A percentile compares a stretch with the other conserved stretches of the same genome.
These are phyloP conservation scores for Steromphala cineraria DNA, from an alignment of 2,888 invertebrate genomes.

Conservation along the genomic window DNA sequence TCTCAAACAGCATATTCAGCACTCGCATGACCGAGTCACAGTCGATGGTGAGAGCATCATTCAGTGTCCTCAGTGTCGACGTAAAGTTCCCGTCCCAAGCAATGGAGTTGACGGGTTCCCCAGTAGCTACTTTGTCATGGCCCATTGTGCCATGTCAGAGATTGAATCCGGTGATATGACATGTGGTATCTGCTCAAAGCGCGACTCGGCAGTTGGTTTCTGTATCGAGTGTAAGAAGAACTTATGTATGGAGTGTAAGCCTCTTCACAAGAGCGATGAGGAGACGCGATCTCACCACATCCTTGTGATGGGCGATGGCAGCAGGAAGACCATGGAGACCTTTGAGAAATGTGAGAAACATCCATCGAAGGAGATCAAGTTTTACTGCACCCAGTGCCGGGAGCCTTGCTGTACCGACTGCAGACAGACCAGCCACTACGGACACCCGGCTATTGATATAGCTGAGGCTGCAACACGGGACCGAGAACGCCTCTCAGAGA, in stretches of 20 bases:
- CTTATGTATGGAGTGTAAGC: constrained; percentile 15
- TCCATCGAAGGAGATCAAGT: constrained; percentile 14
- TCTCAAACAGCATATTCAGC: constrained; percentile 16
- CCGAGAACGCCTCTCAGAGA: neutral
- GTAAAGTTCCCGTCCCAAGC: neutral
- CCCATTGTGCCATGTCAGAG: neutral
- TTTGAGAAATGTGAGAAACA: constrained; percentile 13
- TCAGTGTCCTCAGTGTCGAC: constrained; percentile 24
- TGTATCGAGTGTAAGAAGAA: constrained; percentile 26
- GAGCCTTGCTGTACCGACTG: constrained; percentile 20
- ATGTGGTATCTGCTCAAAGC: constrained; percentile 8
- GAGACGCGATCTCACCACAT: constrained; percentile 20
- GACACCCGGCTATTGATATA: constrained; percentile 22
- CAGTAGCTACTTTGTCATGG: constrained; percentile 21
- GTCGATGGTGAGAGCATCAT: neutral
- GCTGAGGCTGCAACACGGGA: constrained; percentile 4
- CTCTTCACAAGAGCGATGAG: constrained; percentile 12
- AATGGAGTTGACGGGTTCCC: constrained; percentile 16
- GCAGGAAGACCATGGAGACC: constrained; percentile 5
- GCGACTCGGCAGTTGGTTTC: constrained; percentile 11
- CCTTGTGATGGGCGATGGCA: constrained; percentile 12
- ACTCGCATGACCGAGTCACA: neutral
- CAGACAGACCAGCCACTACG: constrained; percentile 13
- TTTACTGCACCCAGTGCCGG: constrained; percentile 12
- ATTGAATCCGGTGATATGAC: constrained; percentile 14